Evolutionary conservation across 2,113 vertebrate species (phyloP), one percentile per base, ranked within the genome.

Genomic region (Macrotus californicus): DNA sequence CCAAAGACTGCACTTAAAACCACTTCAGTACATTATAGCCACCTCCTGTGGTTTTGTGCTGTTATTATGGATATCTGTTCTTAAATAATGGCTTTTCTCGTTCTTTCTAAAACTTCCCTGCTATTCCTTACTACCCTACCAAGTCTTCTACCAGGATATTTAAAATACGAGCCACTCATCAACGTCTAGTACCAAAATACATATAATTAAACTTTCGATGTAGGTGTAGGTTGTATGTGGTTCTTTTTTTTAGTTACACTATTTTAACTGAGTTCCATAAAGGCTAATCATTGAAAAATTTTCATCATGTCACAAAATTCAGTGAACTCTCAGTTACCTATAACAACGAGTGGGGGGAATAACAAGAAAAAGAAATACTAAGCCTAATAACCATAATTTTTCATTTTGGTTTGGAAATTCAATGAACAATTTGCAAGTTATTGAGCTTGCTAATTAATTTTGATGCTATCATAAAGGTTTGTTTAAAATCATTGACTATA

Each of bases 371-470:
- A 43, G 24, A 72, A 46, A 11, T 13, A 56, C 15, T 52, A 84
- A 43, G 7, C 22, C 41, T 79, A 79, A 88, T 56, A 81, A 50
- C 70, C 69, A 83, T 48, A 69, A 41, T 82, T 93, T 87, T 96
- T 94, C 50, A 36, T 82, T 84, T 92, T 92, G 29, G 48, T 96
- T 91, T 64, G 77, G 77, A 93, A 95, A 91, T 67, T 81, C 93
- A 46, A 3, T 72, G 34, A 82, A n/a, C 12, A 9, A 77, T 69
- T 72, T 80, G 13, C 26, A 84, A 9, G 61, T 61, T 94, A 56
- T 59, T 89, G 67, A 87, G 79, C 22, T 88, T 67, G 77, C 82
- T 86, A 89, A 96, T 75, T 36, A 89, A 89, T 69, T 82, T 96
- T 93, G 86, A 87, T 82, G 61, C 56, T 79, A 75, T 91, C 54